Evolutionary conservation across 2,888 invertebrate genomes (phyloP).

Genomic region (Thecocarcelia acutangulata): DNA sequence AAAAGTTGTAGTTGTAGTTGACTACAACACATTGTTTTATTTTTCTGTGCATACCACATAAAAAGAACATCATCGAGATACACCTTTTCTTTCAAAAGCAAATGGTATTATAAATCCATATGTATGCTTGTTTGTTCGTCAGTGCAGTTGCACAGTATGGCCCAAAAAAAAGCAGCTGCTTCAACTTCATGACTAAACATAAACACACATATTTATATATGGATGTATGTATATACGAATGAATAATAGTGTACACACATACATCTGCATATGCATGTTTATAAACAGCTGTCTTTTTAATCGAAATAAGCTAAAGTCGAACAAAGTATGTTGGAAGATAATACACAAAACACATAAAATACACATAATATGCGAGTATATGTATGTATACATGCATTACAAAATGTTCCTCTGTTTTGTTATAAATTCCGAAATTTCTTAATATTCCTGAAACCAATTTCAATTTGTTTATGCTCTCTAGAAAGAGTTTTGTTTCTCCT

Average conservation of each 20-base stretch:
- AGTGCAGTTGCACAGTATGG: neutral
- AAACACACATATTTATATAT: neutral
- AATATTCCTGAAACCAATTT: too few species aligned
- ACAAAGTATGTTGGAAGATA: neutral
- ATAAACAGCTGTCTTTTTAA: slow-evolving; percentile 33
- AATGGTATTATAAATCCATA: too few species aligned
- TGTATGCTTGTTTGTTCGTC: too few species aligned
- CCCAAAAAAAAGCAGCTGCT: neutral
- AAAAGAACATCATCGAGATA: too few species aligned
- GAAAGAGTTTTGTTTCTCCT: too few species aligned
- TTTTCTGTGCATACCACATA: too few species aligned
- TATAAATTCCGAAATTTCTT: too few species aligned
- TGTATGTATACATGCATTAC: neutral
- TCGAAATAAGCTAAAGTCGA: slow-evolving; percentile 4
- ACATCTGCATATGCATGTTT: neutral
- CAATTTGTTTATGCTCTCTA: too few species aligned
- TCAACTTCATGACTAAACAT: neutral
- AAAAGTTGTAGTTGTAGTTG: too few species aligned
- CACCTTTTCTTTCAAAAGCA: too few species aligned
- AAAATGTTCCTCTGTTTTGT: neutral
- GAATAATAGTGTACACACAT: too few species aligned
- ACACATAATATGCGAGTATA: neutral
- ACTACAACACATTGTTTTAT: too few species aligned
- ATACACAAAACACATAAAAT: neutral
- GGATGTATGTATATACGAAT: neutral